phyloP scores from a whole-genome alignment of 2,113 vertebrate species.

The Osmerus mordax region DNA sequence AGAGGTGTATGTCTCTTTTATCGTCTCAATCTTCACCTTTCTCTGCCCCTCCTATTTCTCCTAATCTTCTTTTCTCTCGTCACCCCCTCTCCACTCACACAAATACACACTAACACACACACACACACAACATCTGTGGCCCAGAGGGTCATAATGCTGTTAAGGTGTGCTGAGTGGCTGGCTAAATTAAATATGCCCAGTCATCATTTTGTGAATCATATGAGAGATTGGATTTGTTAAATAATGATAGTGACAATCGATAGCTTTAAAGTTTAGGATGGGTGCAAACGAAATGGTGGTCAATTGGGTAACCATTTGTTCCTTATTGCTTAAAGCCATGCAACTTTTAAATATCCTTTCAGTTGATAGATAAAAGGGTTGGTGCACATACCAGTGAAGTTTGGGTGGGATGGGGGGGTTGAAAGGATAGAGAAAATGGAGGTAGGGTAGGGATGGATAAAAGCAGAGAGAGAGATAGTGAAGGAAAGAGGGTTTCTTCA shows the following conservation, averaged over 20 bases:
- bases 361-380: too few species aligned
- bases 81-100: background rate
- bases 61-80: background rate
- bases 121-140: background rate
- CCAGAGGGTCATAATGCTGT: background rate
- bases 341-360: too few species aligned
- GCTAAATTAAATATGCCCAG: too few species aligned
- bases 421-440: conserved; percentile 19
- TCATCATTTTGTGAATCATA: too few species aligned
- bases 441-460: conserved; percentile 1
- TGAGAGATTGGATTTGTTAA: too few species aligned
- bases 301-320: too few species aligned
- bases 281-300: too few species aligned
- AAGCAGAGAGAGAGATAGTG: conserved; percentile 26
- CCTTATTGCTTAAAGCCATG: too few species aligned
- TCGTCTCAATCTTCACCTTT: background rate
- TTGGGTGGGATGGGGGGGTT: background rate
- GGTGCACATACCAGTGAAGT: too few species aligned
- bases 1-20: background rate
- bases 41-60: background rate
- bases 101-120: background rate
- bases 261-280: too few species aligned
- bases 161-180: too few species aligned
- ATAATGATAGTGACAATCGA: too few species aligned
- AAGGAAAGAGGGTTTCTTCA: conserved; percentile 38